phyloP scores from a whole-genome alignment of 2,888 invertebrate species.

The Neoaliturus tenellus region DNA sequence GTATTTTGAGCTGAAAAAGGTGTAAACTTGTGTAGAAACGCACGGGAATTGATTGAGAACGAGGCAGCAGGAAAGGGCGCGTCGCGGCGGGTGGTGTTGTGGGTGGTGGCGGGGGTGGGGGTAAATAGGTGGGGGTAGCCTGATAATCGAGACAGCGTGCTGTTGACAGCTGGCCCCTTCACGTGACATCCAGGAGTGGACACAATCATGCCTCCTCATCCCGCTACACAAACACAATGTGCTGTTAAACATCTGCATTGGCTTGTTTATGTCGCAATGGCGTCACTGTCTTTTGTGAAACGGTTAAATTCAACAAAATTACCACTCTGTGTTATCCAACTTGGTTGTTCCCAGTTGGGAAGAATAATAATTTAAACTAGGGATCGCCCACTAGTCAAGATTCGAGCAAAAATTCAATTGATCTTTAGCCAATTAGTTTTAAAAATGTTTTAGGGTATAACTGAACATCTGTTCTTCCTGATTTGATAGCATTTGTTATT shows the following conservation, averaged over 20 bases:
- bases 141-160: constrained; percentile 28
- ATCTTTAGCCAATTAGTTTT: too few relatives aligned
- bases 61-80: not conserved
- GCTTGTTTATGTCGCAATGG: not conserved
- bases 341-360: too few relatives aligned
- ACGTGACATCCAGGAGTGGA: constrained; percentile 26
- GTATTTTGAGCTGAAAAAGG: constrained; percentile 38
- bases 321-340: too few relatives aligned
- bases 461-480: too few relatives aligned
- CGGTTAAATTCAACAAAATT: too few relatives aligned
- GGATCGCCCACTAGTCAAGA: too few relatives aligned
- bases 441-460: too few relatives aligned
- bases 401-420: too few relatives aligned
- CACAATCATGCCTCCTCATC: constrained; percentile 26
- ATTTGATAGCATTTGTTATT: too few relatives aligned
- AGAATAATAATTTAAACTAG: too few relatives aligned
- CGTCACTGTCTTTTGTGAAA: too few relatives aligned
- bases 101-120: not conserved
- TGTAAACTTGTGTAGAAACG: constrained; percentile 29
- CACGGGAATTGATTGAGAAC: constrained; percentile 39
- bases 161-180: not conserved
- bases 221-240: constrained; percentile 14
- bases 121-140: not conserved
- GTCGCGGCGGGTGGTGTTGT: not conserved
- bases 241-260: not conserved